These are phyloP conservation scores for Achatina immaculata DNA, from an alignment of 1,140 invertebrate genomes.

Conservation along the genomic window DNA sequence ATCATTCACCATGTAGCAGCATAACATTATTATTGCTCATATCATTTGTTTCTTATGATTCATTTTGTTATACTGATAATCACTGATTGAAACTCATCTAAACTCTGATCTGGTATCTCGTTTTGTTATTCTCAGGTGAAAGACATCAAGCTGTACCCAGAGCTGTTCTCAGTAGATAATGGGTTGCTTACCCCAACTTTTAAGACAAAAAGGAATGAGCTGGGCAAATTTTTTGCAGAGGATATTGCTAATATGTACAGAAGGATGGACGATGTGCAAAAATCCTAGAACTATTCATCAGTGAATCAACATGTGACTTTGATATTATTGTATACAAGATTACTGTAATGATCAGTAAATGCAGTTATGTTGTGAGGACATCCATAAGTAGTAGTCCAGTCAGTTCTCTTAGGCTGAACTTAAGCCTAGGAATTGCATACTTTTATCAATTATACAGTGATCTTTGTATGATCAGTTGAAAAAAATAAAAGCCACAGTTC, in stretches of 20 bases:
- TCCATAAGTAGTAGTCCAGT: no score
- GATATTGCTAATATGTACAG: constrained; percentile 91
- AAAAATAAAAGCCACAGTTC: no score
- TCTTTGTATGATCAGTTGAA: no score
- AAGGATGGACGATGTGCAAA: not conserved
- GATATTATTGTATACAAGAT: no score
- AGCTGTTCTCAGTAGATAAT: constrained; percentile 96
- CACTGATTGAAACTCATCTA: not conserved
- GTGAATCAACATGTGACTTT: no score
- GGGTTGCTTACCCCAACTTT: constrained; percentile 95
- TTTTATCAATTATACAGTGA: no score
- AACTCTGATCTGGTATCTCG: not conserved
- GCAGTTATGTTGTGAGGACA: no score
- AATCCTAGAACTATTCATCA: not conserved
- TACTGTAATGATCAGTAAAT: no score
- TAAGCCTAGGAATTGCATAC: no score
- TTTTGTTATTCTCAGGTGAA: constrained; percentile 80
- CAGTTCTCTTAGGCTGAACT: no score
- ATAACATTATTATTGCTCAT: not conserved
- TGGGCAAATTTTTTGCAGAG: constrained; percentile 90
- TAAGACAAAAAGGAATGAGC: constrained; percentile 92
- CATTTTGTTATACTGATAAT: not conserved
- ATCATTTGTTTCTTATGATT: not conserved
- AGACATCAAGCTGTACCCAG: constrained; percentile 92
- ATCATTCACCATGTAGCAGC: no score